Evolutionary conservation across 2,888 invertebrate species (phyloP).

Genomic region (Hesperia comma): DNA sequence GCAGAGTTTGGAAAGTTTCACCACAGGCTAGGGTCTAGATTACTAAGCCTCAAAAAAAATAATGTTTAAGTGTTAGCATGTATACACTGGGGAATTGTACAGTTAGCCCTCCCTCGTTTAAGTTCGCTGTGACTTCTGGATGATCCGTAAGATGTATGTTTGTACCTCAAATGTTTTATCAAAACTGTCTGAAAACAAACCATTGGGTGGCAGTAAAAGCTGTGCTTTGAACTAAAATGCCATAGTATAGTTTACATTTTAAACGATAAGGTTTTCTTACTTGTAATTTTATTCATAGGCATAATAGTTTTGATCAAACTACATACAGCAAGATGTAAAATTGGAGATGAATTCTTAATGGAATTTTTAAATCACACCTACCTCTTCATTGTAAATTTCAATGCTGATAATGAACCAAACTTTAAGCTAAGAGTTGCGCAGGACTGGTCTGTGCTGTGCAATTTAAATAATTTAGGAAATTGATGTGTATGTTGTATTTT

Average conservation of each 20-base stretch:
- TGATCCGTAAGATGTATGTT: conserved; percentile 74
- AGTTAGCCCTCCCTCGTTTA: conserved; percentile 83
- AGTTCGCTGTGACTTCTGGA: conserved; percentile 82
- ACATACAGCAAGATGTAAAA: conserved; percentile 75
- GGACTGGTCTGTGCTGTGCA: conserved; percentile 54
- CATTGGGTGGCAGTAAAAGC: conserved; percentile 63
- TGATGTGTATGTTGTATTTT: conserved; percentile 84
- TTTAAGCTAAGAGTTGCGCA: conserved; percentile 67
- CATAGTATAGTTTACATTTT: conserved; percentile 61
- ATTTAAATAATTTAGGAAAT: conserved; percentile 74
- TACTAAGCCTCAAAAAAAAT: conserved; percentile 78
- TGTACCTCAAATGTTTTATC: conserved; percentile 63
- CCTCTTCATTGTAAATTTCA: conserved; percentile 82
- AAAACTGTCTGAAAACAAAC: conserved; percentile 70
- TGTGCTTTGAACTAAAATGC: conserved; percentile 72
- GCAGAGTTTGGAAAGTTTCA: conserved; percentile 82
- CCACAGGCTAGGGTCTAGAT: conserved; percentile 78
- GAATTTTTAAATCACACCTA: conserved; percentile 80
- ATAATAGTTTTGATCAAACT: conserved; percentile 76
- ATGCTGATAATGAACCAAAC: conserved; percentile 81
- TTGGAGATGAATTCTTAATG: conserved; percentile 76
- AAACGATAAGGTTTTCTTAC: conserved; percentile 52
- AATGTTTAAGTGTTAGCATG: conserved; percentile 83
- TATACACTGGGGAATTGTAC: conserved; percentile 83
- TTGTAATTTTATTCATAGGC: conserved; percentile 57